These are phyloP conservation scores for Peromyscus nudipes DNA, from an alignment of 2,797 vertebrate genomes.

Conservation along the genomic window DNA sequence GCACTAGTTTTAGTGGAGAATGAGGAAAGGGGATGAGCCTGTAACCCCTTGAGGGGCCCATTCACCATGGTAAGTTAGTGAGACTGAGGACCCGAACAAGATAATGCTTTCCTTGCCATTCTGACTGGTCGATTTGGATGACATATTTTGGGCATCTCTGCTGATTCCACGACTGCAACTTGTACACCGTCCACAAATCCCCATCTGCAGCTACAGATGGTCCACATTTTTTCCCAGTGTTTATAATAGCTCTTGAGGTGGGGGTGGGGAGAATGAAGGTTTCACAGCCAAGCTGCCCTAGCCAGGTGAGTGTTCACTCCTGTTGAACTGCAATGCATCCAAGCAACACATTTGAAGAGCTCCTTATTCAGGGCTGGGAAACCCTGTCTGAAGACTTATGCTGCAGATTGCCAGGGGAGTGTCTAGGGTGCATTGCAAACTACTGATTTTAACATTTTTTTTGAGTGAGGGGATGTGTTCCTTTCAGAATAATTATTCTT, in stretches of 20 bases:
- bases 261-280: slow-evolving; percentile 62
- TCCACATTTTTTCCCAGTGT: slow-evolving; percentile 77
- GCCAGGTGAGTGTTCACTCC: slow-evolving; percentile 72
- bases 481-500: slow-evolving; percentile 50
- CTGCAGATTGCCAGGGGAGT: rapidly evolving
- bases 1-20: neutral
- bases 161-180: slow-evolving; percentile 86
- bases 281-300: slow-evolving; percentile 65
- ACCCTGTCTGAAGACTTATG: neutral
- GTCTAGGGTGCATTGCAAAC: neutral
- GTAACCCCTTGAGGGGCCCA: slow-evolving; percentile 43
- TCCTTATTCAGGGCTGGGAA: neutral
- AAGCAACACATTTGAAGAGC: neutral
- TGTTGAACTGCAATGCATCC: neutral
- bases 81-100: slow-evolving; percentile 56
- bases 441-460: neutral
- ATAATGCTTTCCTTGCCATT: slow-evolving; percentile 78
- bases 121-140: slow-evolving; percentile 88
- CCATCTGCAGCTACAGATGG: slow-evolving; percentile 91
- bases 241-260: slow-evolving; percentile 81
- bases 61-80: slow-evolving; percentile 77
- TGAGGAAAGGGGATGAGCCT: neutral
- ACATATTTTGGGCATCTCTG: slow-evolving; percentile 89
- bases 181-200: slow-evolving; percentile 88
- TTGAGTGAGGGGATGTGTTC: neutral